phyloP scores from a whole-genome alignment of 2,888 invertebrate genomes.

The Melipona bicolor region DNA sequence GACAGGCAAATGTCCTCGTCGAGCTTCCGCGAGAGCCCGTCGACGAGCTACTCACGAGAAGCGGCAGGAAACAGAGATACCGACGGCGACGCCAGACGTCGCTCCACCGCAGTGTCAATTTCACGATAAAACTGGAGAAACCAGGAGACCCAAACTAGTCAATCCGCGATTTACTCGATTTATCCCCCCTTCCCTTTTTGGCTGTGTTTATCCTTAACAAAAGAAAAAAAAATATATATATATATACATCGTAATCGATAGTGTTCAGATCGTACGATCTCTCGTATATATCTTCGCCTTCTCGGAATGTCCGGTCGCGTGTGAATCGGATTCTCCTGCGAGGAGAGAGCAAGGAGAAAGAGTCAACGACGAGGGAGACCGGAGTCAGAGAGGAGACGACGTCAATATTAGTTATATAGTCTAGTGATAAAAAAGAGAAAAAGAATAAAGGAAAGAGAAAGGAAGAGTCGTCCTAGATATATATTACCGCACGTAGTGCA shows the following conservation, averaged over 20 bases:
- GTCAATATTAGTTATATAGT: slow-evolving; percentile 43
- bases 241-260: slow-evolving; percentile 73
- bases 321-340: neutral
- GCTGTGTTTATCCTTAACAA: slow-evolving; percentile 69
- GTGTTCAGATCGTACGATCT: slow-evolving; percentile 71
- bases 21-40: slow-evolving; percentile 60
- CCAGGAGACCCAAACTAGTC: slow-evolving; percentile 35
- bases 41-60: slow-evolving; percentile 54
- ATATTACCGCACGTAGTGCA: slow-evolving; percentile 21
- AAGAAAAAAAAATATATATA: slow-evolving; percentile 21
- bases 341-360: neutral
- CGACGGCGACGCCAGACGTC: slow-evolving; percentile 29
- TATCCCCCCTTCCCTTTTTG: slow-evolving; percentile 40
- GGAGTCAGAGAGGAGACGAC: slow-evolving; percentile 12
- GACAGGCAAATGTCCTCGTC: slow-evolving; percentile 67
- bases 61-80: slow-evolving; percentile 30
- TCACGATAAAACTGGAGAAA: slow-evolving; percentile 35
- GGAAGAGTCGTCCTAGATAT: neutral
- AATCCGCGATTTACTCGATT: slow-evolving; percentile 60
- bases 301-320: neutral
- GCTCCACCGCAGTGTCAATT: slow-evolving; percentile 30
- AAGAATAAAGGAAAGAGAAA: too few relatives aligned
- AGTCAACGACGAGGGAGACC: slow-evolving; percentile 1
- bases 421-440: slow-evolving; percentile 24
- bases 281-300: slow-evolving; percentile 14